Conservation (phyloP, 2,888 invertebrate genomes). For the Sinhomidia bicolor region DNA sequence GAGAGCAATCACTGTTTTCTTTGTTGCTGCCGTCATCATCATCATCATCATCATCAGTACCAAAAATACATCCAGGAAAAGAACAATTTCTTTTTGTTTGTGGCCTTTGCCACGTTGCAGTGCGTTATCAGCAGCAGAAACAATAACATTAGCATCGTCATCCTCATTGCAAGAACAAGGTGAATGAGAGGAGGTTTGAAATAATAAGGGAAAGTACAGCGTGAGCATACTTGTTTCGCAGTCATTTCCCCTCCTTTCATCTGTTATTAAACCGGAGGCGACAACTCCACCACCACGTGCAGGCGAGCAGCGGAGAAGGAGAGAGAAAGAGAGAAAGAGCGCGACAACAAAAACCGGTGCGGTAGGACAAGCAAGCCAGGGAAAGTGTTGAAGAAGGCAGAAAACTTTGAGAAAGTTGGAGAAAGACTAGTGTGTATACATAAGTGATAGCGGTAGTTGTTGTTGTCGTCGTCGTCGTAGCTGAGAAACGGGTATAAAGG, state of each 20-base stretch:
- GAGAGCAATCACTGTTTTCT: background rate
- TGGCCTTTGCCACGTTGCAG: background rate
- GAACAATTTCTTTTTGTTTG: no score
- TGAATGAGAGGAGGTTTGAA: background rate
- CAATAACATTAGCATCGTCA: background rate
- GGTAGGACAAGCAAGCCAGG: background rate
- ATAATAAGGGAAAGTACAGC: background rate
- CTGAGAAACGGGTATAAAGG: background rate
- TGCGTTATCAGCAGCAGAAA: background rate
- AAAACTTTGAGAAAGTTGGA: background rate
- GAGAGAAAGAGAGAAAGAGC: no score
- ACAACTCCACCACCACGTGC: constrained; percentile 27
- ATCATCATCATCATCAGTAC: background rate
- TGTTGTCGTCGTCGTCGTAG: no score
- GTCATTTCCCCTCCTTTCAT: no score
- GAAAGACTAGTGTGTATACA: no score
- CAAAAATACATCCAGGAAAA: background rate
- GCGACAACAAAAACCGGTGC: constrained; percentile 23
- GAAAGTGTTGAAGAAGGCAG: background rate
- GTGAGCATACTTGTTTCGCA: background rate
- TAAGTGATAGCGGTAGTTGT: no score
- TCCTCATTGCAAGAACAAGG: background rate
- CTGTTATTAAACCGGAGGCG: background rate
- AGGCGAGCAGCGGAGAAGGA: background rate
- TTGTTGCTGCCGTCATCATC: no score